Evolutionary conservation across 2,888 invertebrate species (phyloP).

Genomic region (Amphipoea oculea): DNA sequence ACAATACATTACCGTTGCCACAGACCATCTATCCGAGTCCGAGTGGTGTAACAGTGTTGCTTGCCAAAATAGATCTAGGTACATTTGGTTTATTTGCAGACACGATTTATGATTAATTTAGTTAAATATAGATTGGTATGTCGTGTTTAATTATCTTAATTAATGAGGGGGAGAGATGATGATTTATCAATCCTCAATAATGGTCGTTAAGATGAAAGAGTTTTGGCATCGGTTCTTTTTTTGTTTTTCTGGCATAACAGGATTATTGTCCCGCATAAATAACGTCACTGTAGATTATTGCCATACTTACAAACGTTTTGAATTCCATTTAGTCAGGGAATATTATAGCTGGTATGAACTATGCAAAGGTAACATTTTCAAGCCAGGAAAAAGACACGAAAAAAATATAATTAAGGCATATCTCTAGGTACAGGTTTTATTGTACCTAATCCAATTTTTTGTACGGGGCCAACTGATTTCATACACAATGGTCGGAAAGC

Average conservation of each 20-base stretch:
- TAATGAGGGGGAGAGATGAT: conserved; percentile 20
- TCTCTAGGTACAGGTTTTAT: neutral
- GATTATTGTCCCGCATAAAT: neutral
- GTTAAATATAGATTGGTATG: conserved; percentile 29
- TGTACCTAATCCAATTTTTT: too few species aligned
- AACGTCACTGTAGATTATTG: neutral
- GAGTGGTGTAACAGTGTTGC: conserved; percentile 1
- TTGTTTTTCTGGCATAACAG: neutral
- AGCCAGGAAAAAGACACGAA: too few species aligned
- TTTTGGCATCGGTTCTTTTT: neutral
- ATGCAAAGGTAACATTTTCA: too few species aligned
- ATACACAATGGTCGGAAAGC: neutral
- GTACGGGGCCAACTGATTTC: neutral
- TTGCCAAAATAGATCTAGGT: conserved; percentile 40
- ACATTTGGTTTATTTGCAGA: conserved; percentile 40
- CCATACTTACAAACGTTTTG: neutral
- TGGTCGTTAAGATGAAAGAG: neutral
- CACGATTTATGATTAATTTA: conserved; percentile 38
- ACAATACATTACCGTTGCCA: conserved; percentile 61
- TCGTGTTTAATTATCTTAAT: conserved; percentile 49
- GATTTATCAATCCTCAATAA: conserved; percentile 10
- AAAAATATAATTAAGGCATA: neutral
- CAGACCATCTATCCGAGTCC: conserved; percentile 33
- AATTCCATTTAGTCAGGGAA: neutral
- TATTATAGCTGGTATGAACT: neutral